Evolutionary conservation across 2,797 vertebrate genomes (phyloP), one percentile per base, ranked within the genome.

Genomic region (Gymnothorax reevesii): DNA sequence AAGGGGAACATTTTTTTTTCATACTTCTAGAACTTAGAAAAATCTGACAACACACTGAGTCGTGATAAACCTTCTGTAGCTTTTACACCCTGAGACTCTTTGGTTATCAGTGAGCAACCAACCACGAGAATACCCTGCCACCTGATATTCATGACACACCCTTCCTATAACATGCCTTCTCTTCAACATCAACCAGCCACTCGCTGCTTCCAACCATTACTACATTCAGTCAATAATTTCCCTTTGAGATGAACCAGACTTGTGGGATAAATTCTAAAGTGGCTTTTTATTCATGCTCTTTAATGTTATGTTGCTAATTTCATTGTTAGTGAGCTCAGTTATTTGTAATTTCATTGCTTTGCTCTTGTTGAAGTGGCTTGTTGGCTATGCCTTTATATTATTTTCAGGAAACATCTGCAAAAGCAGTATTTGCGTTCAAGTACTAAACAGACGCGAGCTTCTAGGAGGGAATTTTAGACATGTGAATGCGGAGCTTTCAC

Each of bases 351-450:
- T 42, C 33, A 42, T 42, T 42, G 33, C 33, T 42, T 1, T 42
- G 33, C 33, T 42, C 33, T 42, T 42, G 33, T 42, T 42, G 33
- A 42, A 42, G 33, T 42, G 33, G 33, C 33, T 42, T 42, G 33
- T 42, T 1, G 33, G 33, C 33, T 79, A 79, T 54, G 75, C 17
- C 22, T 79, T 49, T 79, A 79, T 77, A 77, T 17, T 42, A 42
- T 4, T 52, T 52, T 79, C 49, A 54, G 75, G 49, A 79, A 79
- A 79, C 75, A 79, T 54, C 75, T 79, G 75, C 49, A 79, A 79
- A 71, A 79, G 49, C 75, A 54, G 49, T 12, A 55, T 79, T 79
- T 54, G 55, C 5, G 49, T 79, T 55, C 0, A 79, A 54, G 75
- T 79, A 17, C 54, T 22, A 79, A 79, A 54, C 54, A 79, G n/a